Conservation (phyloP, 2,113 vertebrate species). For the Pipra filicauda region DNA sequence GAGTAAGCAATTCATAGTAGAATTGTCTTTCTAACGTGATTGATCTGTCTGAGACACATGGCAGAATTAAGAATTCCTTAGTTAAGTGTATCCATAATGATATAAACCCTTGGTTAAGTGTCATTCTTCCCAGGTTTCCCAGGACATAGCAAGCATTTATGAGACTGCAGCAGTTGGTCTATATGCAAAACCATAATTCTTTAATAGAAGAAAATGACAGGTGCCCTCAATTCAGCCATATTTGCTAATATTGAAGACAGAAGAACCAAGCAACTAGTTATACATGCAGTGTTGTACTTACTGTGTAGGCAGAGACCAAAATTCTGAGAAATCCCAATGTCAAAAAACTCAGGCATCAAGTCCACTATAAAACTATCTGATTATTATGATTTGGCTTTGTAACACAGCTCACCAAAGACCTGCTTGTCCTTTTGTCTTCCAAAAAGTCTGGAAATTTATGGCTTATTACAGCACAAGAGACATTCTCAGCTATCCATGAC, state of each 20-base stretch:
- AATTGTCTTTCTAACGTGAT: background rate
- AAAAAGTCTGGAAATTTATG: background rate
- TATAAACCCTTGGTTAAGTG: background rate
- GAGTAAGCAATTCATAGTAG: background rate
- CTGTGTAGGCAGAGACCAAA: background rate
- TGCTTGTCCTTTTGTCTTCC: background rate
- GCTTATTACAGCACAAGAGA: constrained; percentile 3
- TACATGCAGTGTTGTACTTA: background rate
- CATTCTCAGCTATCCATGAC: constrained; percentile 13
- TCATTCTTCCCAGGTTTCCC: background rate
- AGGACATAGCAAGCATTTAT: background rate
- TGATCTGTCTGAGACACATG: background rate
- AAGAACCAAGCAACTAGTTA: background rate
- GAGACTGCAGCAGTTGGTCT: background rate
- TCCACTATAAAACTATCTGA: background rate
- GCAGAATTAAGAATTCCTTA: background rate
- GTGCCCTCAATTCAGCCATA: background rate
- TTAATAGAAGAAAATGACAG: background rate
- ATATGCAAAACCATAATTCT: background rate
- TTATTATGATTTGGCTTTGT: background rate
- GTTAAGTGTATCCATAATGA: background rate
- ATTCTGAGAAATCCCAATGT: background rate
- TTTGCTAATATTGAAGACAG: background rate
- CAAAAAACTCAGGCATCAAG: background rate
- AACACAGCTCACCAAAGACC: background rate